Base-by-base conservation (phyloP, 2,888 invertebrate species). In the Harpalus rufipes region DNA sequence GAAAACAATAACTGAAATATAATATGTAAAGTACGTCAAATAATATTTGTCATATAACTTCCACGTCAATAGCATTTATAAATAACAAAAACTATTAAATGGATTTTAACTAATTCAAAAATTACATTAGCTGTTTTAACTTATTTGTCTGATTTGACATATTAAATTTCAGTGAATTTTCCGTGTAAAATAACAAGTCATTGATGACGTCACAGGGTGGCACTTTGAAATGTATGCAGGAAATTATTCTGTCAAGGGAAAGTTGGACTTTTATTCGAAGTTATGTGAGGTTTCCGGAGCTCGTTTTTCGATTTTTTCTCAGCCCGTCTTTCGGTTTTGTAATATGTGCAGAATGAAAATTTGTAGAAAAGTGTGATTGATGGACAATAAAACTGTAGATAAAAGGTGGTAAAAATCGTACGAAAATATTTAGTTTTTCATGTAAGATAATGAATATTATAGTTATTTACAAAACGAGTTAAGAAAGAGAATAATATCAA, bases 201-300 rank as follows among this genome's bases (percentile, higher is more conserved):
- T 58, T 32, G 59, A 59, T 58, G 79, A 79, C 79, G 79, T 79
- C 79, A 79, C 39, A 16, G 16, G 39, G 61, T 59, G 79, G 18
- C 59, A 79, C 32, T 79, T 79, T 79, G 59, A 79, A 79, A 56
- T 59, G 59, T 79, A 86, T 87, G 86, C 86, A 87, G 87, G 87
- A 87, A 87, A 87, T 87, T 87, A 87, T 86, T 86, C 87, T 87
- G 87, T 87, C 87, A 87, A 86, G 86, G 86, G 72, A 81, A 85
- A 86, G 84, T 85, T 16, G 39, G 21, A 14, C 51, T 32, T 63
- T 51, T 58, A 63, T 63, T 72, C 74, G 8, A 8, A 51, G 44
- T 12, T 51, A 12, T 56, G 59, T 59, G 59, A 14, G 59, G 59
- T 59, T 59, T 59, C 59, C 59, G 14, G 16, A n/a, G n/a, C 16